phyloP scores from a whole-genome alignment of 2,797 vertebrate species.

The Aeoliscus strigatus region DNA sequence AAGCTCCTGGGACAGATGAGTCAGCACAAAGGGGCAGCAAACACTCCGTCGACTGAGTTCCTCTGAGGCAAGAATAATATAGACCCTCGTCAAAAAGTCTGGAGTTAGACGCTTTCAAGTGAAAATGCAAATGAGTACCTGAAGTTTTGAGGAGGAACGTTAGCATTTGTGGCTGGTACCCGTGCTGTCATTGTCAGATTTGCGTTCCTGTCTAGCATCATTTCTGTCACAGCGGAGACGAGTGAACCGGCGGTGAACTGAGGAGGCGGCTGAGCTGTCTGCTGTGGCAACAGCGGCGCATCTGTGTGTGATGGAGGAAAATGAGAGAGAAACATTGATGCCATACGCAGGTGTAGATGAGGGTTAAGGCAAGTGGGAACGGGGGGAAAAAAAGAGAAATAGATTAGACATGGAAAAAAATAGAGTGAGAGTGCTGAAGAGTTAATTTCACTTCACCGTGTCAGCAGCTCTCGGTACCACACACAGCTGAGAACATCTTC shows the following conservation, averaged over 20 bases:
- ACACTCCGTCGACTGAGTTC: slow-evolving; percentile 26
- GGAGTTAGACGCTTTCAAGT: slow-evolving; percentile 48
- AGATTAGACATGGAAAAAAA: slow-evolving; percentile 17
- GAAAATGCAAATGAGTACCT: slow-evolving; percentile 52
- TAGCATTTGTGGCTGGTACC: slow-evolving; percentile 39
- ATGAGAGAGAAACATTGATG: slow-evolving; percentile 35
- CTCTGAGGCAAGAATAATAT: slow-evolving; percentile 45
- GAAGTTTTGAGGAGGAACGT: slow-evolving; percentile 42
- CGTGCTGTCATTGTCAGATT: slow-evolving; percentile 53
- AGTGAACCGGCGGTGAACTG: slow-evolving; percentile 70
- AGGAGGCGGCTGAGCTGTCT: slow-evolving; percentile 49
- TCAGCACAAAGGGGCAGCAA: slow-evolving; percentile 52
- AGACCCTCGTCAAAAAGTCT: slow-evolving; percentile 51
- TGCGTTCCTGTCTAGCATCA: slow-evolving; percentile 58
- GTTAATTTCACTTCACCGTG: slow-evolving; percentile 32
- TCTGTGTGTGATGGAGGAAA: slow-evolving; percentile 38
- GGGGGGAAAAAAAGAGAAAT: slow-evolving; percentile 19
- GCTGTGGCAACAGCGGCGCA: slow-evolving; percentile 29
- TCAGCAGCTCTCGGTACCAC: slow-evolving; percentile 48
- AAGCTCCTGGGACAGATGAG: slow-evolving; percentile 49
- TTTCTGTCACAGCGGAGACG: slow-evolving; percentile 55
- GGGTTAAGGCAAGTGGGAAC: slow-evolving; percentile 2
- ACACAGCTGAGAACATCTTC: slow-evolving; percentile 48
- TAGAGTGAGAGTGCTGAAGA: slow-evolving; percentile 1
- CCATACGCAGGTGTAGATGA: slow-evolving; percentile 29